Conservation (phyloP, 1,140 invertebrate species). For the Manduca sexta region DNA sequence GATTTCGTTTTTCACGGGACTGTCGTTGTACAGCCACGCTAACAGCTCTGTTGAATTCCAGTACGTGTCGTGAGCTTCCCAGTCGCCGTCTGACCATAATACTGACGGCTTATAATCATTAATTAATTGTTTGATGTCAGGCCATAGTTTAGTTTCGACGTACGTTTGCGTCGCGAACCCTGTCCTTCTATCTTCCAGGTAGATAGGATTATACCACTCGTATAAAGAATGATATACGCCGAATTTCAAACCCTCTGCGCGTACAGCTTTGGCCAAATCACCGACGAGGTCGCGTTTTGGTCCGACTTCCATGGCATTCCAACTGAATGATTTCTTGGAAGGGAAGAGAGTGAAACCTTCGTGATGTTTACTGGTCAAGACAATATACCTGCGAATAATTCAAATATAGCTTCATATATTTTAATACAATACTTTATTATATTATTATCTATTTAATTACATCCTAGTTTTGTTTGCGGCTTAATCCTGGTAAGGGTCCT, state of each 20-base stretch:
- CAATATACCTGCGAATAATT: constrained; percentile 80
- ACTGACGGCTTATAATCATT: constrained; percentile 89
- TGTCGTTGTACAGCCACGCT: constrained; percentile 96
- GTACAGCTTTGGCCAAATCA: constrained; percentile 82
- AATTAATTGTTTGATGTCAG: constrained; percentile 84
- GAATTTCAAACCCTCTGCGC: constrained; percentile 80
- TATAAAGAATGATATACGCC: constrained; percentile 92
- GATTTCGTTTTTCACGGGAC: constrained; percentile 90
- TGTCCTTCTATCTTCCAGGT: constrained; percentile 81
- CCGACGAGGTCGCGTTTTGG: constrained; percentile 87
- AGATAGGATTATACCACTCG: constrained; percentile 94
- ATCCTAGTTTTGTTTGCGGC: too few relatives aligned
- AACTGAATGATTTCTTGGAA: constrained; percentile 88
- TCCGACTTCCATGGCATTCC: constrained; percentile 92
- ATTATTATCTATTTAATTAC: too few relatives aligned
- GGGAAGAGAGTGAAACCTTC: constrained; percentile 95
- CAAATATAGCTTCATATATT: neutral
- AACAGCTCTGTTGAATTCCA: constrained; percentile 87
- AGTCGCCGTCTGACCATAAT: constrained; percentile 95
- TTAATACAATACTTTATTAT: too few relatives aligned
- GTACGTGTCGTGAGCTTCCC: constrained; percentile 87
- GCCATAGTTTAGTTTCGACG: constrained; percentile 79
- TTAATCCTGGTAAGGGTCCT: too few relatives aligned
- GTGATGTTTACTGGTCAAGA: constrained; percentile 95
- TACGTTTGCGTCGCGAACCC: constrained; percentile 80